A percentile compares a stretch with the other conserved stretches of the same genome.
Conservation (phyloP, 2,113 vertebrate species). For the Lamprologus callipterus region DNA sequence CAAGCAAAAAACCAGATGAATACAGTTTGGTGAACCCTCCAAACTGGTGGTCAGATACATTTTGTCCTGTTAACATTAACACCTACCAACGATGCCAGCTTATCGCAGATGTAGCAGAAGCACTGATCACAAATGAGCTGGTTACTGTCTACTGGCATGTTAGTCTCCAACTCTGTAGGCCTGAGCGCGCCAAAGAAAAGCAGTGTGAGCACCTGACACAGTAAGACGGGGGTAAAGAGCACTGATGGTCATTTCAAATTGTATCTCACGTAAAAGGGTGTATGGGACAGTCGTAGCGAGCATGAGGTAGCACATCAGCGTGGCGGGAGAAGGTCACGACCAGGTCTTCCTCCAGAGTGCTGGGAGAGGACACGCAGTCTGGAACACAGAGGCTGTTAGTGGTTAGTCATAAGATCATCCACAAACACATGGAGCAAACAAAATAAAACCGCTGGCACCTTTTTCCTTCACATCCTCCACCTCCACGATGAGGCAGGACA, state of each 20-base stretch:
- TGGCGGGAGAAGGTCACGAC: slow-evolving; percentile 61
- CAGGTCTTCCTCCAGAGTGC: slow-evolving; percentile 64
- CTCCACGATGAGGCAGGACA: slow-evolving; percentile 31
- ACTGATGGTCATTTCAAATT: too few species aligned
- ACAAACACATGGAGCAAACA: neutral
- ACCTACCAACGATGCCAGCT: slow-evolving; percentile 69
- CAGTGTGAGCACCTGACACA: neutral
- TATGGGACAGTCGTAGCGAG: slow-evolving; percentile 67
- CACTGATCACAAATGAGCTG: slow-evolving; percentile 73
- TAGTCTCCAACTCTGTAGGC: slow-evolving; percentile 44
- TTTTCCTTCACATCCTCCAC: neutral
- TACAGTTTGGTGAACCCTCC: neutral
- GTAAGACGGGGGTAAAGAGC: neutral
- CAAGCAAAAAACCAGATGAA: neutral
- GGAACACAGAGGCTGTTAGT: neutral
- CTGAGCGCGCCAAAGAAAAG: slow-evolving; percentile 41
- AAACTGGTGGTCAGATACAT: neutral
- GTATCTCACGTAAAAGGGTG: slow-evolving; percentile 58
- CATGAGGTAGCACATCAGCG: slow-evolving; percentile 67
- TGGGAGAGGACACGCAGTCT: neutral
- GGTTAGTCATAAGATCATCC: neutral
- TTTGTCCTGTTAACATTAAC: neutral
- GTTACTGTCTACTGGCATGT: slow-evolving; percentile 61
- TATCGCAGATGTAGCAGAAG: slow-evolving; percentile 84
- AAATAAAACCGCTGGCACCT: neutral